These are phyloP conservation scores for Myripristis murdjan DNA, from an alignment of 2,797 vertebrate species.

Conservation along the genomic window DNA sequence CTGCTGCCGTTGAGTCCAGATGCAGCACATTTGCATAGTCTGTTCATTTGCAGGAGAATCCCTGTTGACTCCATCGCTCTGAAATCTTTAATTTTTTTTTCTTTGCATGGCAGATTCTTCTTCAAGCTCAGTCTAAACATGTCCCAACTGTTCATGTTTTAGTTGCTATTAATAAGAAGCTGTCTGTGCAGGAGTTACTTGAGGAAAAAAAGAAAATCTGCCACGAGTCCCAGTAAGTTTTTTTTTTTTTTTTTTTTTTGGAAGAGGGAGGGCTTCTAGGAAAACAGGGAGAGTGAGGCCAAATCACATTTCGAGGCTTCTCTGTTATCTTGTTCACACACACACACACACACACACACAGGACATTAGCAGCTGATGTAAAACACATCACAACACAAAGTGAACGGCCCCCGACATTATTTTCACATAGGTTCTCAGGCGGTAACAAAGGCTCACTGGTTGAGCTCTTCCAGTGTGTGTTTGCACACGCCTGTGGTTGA, in stretches of 20 bases:
- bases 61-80: constrained; percentile 6
- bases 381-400: no score
- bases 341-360: no score
- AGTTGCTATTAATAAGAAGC: constrained; percentile 47
- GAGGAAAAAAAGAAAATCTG: constrained; percentile 23
- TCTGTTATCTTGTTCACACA: background rate
- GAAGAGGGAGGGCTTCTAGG: constrained; percentile 45
- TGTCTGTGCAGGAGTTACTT: constrained; percentile 34
- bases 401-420: no score
- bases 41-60: background rate
- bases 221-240: constrained; percentile 14
- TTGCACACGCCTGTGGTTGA: constrained; percentile 31
- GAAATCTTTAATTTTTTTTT: constrained; percentile 3
- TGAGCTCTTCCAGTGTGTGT: constrained; percentile 15
- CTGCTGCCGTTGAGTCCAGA: background rate
- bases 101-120: background rate
- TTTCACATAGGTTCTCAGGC: constrained; percentile 19
- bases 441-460: constrained; percentile 3
- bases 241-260: no score
- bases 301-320: constrained; percentile 8
- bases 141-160: constrained; percentile 15
- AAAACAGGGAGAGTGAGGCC: constrained; percentile 35
- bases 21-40: background rate
- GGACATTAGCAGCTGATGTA: background rate
- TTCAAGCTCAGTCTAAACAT: constrained; percentile 40